Conservation (phyloP, 2,797 vertebrate species). For the Cuniculus paca region DNA sequence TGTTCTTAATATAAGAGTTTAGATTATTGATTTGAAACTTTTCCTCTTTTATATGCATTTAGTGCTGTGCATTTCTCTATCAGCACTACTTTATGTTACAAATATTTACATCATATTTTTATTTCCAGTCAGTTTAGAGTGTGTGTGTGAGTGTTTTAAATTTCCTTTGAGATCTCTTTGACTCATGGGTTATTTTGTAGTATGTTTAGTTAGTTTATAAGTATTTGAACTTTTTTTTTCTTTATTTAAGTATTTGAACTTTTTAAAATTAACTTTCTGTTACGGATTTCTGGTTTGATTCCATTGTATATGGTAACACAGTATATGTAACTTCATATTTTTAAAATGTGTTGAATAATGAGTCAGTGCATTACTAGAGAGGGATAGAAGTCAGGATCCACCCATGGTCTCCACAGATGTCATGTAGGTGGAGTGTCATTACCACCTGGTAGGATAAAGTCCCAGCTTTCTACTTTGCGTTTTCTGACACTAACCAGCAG, state of each 20-base stretch:
- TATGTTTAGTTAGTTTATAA: background rate
- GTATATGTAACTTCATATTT: background rate
- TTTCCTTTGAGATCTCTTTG: background rate
- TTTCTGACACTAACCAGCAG: background rate
- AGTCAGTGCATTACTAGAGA: background rate
- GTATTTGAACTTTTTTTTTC: too few species aligned
- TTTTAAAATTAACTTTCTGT: background rate
- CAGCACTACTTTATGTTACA: background rate
- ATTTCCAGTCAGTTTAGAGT: background rate
- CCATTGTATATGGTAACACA: background rate
- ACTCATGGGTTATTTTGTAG: background rate
- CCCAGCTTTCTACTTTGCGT: background rate
- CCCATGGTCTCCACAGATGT: background rate
- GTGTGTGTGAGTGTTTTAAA: background rate
- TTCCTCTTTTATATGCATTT: background rate
- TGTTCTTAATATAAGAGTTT: too few species aligned
- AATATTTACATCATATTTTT: background rate
- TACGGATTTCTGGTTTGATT: background rate
- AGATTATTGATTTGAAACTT: too few species aligned
- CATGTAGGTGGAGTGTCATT: background rate
- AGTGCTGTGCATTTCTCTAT: background rate
- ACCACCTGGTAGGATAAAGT: background rate
- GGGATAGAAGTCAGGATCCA: background rate
- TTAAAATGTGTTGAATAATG: background rate
- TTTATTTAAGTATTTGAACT: background rate